A percentile compares a stretch with the other conserved stretches of the same genome.
phyloP scores from a whole-genome alignment of 2,888 invertebrate genomes.

The Oscheius onirici region DNA sequence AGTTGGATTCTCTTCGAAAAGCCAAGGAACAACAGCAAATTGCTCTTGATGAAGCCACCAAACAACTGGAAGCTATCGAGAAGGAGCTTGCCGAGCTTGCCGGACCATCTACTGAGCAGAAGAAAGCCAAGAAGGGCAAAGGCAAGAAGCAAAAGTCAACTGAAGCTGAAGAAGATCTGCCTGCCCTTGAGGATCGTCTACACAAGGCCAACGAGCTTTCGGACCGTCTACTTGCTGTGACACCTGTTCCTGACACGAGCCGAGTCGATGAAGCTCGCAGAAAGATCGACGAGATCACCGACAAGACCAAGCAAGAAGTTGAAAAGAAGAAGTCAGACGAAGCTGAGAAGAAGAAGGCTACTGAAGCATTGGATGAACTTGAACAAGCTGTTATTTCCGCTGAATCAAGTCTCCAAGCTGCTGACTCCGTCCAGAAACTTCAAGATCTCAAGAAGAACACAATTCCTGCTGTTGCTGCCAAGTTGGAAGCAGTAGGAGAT shows the following conservation, averaged over 20 bases:
- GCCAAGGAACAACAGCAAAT: slow-evolving; percentile 33
- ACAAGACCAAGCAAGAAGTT: slow-evolving; percentile 35
- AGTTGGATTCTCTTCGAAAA: slow-evolving; percentile 31
- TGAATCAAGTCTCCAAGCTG: slow-evolving; percentile 36
- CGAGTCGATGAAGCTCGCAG: slow-evolving; percentile 1
- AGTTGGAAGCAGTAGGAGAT: slow-evolving; percentile 25
- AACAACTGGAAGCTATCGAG: slow-evolving; percentile 2
- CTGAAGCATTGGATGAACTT: slow-evolving; percentile 39
- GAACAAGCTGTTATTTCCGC: slow-evolving; percentile 41
- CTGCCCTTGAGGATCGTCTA: slow-evolving; percentile 8
- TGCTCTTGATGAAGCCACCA: neutral
- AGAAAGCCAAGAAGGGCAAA: slow-evolving; percentile 30
- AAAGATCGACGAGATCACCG: slow-evolving; percentile 5
- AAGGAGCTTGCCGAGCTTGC: slow-evolving; percentile 39
- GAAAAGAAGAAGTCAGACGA: slow-evolving; percentile 12
- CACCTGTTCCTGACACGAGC: slow-evolving; percentile 24
- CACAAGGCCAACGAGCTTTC: neutral
- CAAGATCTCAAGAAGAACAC: slow-evolving; percentile 28
- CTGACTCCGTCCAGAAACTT: slow-evolving; percentile 29
- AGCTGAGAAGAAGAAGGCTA: slow-evolving; percentile 26
- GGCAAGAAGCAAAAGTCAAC: slow-evolving; percentile 21
- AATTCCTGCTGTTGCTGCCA: slow-evolving; percentile 12
- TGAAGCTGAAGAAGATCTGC: neutral
- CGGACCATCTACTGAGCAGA: slow-evolving; percentile 37
- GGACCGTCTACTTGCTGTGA: neutral